These are phyloP conservation scores for Ictalurus punctatus DNA, from an alignment of 2,113 vertebrate species.

Conservation along the genomic window DNA sequence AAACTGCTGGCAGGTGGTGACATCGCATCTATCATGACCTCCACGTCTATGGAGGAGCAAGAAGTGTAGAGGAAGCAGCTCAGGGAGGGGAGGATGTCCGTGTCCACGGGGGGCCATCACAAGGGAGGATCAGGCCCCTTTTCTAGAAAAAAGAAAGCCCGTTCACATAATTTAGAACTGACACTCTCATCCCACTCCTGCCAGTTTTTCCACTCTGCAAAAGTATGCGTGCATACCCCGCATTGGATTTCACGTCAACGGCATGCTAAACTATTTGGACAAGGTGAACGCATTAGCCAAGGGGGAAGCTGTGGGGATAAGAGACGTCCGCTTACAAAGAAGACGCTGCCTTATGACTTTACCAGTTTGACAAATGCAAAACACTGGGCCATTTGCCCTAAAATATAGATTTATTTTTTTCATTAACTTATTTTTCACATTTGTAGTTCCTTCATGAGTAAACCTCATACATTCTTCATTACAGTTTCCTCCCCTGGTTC, in stretches of 20 bases:
- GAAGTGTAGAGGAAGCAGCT: constrained; percentile 45
- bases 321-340: constrained; percentile 21
- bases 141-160: constrained; percentile 35
- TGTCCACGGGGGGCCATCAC: constrained; percentile 42
- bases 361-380: constrained; percentile 42
- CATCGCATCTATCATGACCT: constrained; percentile 59
- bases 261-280: constrained; percentile 50
- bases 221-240: constrained; percentile 32
- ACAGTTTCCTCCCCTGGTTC: background rate
- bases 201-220: constrained; percentile 23
- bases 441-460: constrained; percentile 40
- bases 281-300: constrained; percentile 56
- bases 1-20: constrained; percentile 57
- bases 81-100: constrained; percentile 36
- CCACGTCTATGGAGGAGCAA: constrained; percentile 5
- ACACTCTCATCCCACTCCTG: constrained; percentile 42
- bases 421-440: constrained; percentile 3
- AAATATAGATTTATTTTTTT: constrained; percentile 35
- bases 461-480: constrained; percentile 23
- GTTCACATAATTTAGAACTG: constrained; percentile 50
- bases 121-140: constrained; percentile 7
- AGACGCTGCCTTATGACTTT: constrained; percentile 44
- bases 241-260: constrained; percentile 41
- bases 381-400: background rate
- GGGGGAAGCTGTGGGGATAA: constrained; percentile 10